A percentile compares a stretch with the other conserved stretches of the same genome.
phyloP scores from a whole-genome alignment of 2,797 vertebrate species.

The Caiman crocodilus region DNA sequence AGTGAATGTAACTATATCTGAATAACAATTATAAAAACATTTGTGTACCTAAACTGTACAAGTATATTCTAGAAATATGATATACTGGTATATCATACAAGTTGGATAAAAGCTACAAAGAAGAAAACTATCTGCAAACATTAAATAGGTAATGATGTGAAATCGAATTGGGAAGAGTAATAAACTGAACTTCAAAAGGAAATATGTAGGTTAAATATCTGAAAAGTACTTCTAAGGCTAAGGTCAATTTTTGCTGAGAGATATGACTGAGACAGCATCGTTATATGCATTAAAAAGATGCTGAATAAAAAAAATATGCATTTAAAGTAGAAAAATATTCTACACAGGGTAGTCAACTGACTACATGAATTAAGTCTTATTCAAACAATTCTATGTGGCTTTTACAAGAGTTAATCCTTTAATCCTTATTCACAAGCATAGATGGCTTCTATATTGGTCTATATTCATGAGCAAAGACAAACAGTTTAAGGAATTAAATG shows the following conservation, averaged over 20 bases:
- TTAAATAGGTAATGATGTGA: neutral
- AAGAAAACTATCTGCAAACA: slow-evolving; percentile 20
- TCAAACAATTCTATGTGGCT: slow-evolving; percentile 60
- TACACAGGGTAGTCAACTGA: slow-evolving; percentile 49
- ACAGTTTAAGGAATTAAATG: slow-evolving; percentile 56
- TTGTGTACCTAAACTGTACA: neutral
- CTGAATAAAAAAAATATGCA: slow-evolving; percentile 71
- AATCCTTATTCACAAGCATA: slow-evolving; percentile 14
- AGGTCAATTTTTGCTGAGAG: slow-evolving; percentile 63
- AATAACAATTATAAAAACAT: neutral
- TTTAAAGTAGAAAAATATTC: slow-evolving; percentile 59
- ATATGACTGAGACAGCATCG: slow-evolving; percentile 67
- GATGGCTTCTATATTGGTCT: slow-evolving; percentile 49
- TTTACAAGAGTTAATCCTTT: slow-evolving; percentile 44
- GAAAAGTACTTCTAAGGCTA: slow-evolving; percentile 54
- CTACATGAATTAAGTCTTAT: slow-evolving; percentile 53
- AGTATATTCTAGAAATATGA: neutral
- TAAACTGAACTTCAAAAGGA: slow-evolving; percentile 43
- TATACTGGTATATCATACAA: neutral
- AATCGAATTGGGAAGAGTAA: slow-evolving; percentile 40
- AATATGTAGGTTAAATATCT: slow-evolving; percentile 65
- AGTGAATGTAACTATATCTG: neutral
- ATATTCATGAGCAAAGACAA: slow-evolving; percentile 48
- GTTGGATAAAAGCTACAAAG: neutral
- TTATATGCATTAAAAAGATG: slow-evolving; percentile 41